phyloP scores from a whole-genome alignment of 2,113 vertebrate species.

The Triplophysa dalaica region DNA sequence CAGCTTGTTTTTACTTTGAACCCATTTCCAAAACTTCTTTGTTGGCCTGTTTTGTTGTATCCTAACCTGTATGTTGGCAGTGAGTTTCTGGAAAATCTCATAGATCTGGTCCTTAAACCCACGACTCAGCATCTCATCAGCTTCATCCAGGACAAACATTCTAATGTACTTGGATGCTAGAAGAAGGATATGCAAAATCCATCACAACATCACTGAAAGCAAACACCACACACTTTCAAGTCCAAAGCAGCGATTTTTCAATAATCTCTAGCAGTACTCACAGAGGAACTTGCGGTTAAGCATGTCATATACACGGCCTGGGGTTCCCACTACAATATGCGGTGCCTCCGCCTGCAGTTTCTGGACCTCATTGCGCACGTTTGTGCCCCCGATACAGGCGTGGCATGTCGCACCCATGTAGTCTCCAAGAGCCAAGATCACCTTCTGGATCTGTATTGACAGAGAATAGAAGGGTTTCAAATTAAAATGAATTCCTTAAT shows the following conservation, averaged over 20 bases:
- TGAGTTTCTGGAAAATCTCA: constrained; percentile 89
- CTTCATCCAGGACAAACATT: constrained; percentile 92
- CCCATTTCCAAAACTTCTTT: not conserved
- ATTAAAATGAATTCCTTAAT: not conserved
- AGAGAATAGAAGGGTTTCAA: not conserved
- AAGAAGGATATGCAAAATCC: constrained; percentile 28
- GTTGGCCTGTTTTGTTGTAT: not conserved
- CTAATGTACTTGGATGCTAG: constrained; percentile 89
- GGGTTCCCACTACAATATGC: constrained; percentile 87
- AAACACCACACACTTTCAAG: not conserved
- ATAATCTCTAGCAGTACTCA: constrained; percentile 67
- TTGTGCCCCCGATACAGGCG: constrained; percentile 87
- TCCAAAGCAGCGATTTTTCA: not conserved
- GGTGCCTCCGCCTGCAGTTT: constrained; percentile 86
- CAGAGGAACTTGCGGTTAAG: constrained; percentile 84
- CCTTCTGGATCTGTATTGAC: constrained; percentile 80
- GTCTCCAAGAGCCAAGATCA: constrained; percentile 86
- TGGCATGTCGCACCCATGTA: constrained; percentile 90
- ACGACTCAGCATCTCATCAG: constrained; percentile 91
- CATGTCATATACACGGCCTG: constrained; percentile 88
- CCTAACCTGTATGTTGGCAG: constrained; percentile 86
- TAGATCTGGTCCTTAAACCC: constrained; percentile 94
- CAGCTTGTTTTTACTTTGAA: not conserved
- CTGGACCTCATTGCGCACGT: constrained; percentile 88
- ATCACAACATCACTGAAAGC: not conserved